Percentiles rank a stretch among this genome's conserved stretches.
These are phyloP conservation scores for Heterocephalus glaber DNA, from an alignment of 2,113 vertebrate genomes.

Conservation along the genomic window DNA sequence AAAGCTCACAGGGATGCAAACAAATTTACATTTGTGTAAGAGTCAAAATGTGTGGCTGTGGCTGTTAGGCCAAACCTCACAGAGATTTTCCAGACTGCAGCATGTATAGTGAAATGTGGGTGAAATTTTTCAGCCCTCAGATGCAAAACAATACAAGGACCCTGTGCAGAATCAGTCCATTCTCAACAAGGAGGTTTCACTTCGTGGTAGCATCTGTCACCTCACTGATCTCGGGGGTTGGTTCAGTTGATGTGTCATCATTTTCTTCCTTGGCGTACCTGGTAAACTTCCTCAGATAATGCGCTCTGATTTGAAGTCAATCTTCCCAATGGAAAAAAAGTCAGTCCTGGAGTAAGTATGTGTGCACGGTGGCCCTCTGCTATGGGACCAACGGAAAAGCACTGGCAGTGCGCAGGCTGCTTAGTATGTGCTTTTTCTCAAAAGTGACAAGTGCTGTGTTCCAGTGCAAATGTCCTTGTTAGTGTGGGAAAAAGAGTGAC, in stretches of 20 bases:
- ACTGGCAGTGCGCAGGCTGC: accelerated
- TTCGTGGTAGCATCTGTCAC: neutral
- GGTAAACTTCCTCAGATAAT: neutral
- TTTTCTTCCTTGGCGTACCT: neutral
- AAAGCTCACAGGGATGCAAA: neutral
- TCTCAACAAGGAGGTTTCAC: neutral
- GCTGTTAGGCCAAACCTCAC: neutral
- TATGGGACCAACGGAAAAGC: neutral
- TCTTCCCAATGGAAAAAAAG: neutral
- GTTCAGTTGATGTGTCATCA: neutral
- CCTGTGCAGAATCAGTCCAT: neutral
- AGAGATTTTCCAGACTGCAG: neutral
- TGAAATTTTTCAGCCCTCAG: neutral
- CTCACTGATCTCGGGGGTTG: neutral
- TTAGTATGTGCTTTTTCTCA: neutral
- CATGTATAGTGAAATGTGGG: neutral
- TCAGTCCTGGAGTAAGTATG: accelerated
- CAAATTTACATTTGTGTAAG: conserved; percentile 27
- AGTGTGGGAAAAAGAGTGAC: neutral
- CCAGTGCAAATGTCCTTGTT: neutral
- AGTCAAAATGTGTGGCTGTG: neutral
- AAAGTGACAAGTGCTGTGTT: too few relatives aligned
- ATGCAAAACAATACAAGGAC: conserved; percentile 1
- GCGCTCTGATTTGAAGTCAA: neutral
- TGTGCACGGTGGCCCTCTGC: neutral